Base-by-base conservation (phyloP, 2,113 vertebrate species). In the Salminus brasiliensis region DNA sequence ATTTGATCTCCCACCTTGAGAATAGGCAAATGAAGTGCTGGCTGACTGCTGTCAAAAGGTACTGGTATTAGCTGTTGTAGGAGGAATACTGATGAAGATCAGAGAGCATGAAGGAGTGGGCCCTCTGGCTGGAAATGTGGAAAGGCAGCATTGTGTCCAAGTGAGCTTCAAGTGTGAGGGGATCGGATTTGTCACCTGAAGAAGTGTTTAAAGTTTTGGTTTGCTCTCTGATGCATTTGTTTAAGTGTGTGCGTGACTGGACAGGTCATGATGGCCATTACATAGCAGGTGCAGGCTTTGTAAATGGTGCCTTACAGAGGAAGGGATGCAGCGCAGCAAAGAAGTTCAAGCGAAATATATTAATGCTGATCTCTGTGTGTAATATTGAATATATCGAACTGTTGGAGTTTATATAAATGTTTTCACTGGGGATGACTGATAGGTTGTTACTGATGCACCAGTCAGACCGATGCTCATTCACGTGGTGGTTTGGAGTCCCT, bases 21-120 rank as follows among this genome's bases (percentile, higher is more conserved):
- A 60, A 60, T 65, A n/a, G 41, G 25, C 13, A 2, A 68, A 23
- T 29, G 39, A 80, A 66, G 60, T 39, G 18, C 49, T 76, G 81
- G 55, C 41, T 25, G 70, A 49, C 70, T 80, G 60, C 69, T 73
- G 60, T 68, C 23, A 69, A 32, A n/a, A 52, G 59, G 47, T 69
- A 43, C 36, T 30, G 49, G 34, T 47, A 3, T 2, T 47, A 41
- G 39, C 45, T 47, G 45, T 45, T 29, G 53, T 45, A 25, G 60
- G 39, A 53, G 62, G 29, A 34, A 32, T 52, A 34, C 45, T 60
- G 55, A 74, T 62, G 52, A 74, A 39, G 27, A 62, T 21, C 23
- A 55, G 9, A 36, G 16, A 65, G 32, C 34, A 12, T n/a, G n/a
- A n/a, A n/a, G n/a, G n/a, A n/a, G n/a, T 30, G 34, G 16, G 23